Evolutionary conservation across 2,797 vertebrate species (phyloP), one percentile per base, ranked within the genome.

Genomic region (Harpagifer antarcticus): DNA sequence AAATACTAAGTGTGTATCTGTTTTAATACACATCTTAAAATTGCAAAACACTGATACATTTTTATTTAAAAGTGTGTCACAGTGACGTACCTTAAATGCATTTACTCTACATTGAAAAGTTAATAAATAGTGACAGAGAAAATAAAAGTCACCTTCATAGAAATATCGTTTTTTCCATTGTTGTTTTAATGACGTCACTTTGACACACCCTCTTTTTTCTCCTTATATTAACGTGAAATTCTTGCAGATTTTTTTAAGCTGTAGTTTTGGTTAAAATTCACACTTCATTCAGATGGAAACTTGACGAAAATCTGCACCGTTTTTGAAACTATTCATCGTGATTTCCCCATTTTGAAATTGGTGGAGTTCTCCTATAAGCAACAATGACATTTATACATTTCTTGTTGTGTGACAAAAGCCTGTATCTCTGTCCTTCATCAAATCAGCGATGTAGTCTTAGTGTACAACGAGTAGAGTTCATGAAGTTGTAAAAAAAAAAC

Each of bases 391-490:
- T 45, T 8, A 17, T 10, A 37, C 7, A 50, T 43, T 49, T 63
- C 43, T 42, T 16, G 14, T 47, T n/a, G 48, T 16, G 42, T 42
- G 45, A 49, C 52, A 9, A 54, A 81, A 31, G 9, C 61, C 11
- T 42, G 60, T 79, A 63, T 81, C 76, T 83, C 87, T 83, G 88
- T 82, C 83, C 73, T 87, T 76, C 50, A 37, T 20, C 76, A 79
- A 49, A 42, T 58, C 78, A 76, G 67, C 64, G 49, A 20, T 61
- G 73, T 69, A 4, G 61, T 61, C 17, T 56, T 50, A 58, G 43
- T 0, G 49, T 50, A 54, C 19, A 4, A 62, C 17, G 8, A 33
- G 9, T 53, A 71, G 47, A 40, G 42, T 13, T 42, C 3, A 54
- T 58, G 47, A 52, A 43, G 75, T 45, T 60, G 54, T 68, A 14